Percentiles rank a stretch among this genome's conserved stretches.
Conservation (phyloP, 2,888 invertebrate species). For the Drosophila melanosoma region DNA sequence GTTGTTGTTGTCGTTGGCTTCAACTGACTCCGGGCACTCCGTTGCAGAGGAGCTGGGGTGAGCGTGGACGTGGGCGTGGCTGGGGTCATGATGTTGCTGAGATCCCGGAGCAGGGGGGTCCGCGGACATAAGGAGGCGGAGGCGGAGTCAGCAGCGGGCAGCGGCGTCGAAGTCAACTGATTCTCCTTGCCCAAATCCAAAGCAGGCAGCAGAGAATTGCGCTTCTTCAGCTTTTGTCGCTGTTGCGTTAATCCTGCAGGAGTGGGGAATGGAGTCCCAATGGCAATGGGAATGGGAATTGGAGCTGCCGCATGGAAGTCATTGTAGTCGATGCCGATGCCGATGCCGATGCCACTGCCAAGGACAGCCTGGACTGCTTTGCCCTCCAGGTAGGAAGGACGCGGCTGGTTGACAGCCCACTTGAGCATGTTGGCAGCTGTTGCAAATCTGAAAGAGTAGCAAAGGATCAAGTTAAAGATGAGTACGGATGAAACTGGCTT, state of each 20-base stretch:
- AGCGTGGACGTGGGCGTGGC: background rate
- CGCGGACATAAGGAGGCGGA: background rate
- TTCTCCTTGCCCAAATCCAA: constrained; percentile 76
- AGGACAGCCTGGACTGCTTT: constrained; percentile 21
- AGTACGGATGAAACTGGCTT: constrained; percentile 42
- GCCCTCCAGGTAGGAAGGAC: constrained; percentile 74
- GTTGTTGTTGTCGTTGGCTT: background rate
- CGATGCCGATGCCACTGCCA: constrained; percentile 2
- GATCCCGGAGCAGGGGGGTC: constrained; percentile 69
- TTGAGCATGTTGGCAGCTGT: constrained; percentile 80
- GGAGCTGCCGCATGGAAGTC: constrained; percentile 44
- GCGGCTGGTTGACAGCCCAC: constrained; percentile 84
- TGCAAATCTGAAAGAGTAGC: constrained; percentile 36
- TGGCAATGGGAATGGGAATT: background rate
- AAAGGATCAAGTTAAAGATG: constrained; percentile 19
- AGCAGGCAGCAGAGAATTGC: constrained; percentile 50
- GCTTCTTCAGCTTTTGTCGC: constrained; percentile 38
- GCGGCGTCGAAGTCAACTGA: constrained; percentile 79
- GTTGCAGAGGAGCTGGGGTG: background rate
- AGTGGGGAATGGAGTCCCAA: background rate
- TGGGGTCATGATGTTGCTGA: constrained; percentile 73
- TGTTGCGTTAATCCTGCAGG: background rate
- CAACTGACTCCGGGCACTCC: background rate
- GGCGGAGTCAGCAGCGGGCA: constrained; percentile 50
- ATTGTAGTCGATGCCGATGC: constrained; percentile 8